Base-by-base conservation (phyloP, 2,113 vertebrate genomes). In the Tursiops truncatus region DNA sequence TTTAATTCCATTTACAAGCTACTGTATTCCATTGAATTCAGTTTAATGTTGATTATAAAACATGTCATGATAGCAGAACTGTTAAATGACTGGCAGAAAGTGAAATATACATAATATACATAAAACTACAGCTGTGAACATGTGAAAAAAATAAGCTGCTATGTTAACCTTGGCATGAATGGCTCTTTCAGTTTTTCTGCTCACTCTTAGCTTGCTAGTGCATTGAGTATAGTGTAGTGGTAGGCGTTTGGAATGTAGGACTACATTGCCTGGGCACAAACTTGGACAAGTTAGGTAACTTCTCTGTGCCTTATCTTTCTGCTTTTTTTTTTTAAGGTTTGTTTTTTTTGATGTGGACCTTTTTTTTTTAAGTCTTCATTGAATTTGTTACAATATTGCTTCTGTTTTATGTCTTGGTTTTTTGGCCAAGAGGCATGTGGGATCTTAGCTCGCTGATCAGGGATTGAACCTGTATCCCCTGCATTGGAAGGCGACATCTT, bases 1-100 rank as follows among this genome's bases (percentile, higher is more conserved):
- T 85, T 85, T 89, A 81, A 47, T 92, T 94, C 11, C 21, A 31
- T 85, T 96, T 79, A 83, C 12, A 80, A 25, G 91, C 38, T 84
- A 38, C 58, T 13, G 0, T 62, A 73, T 86, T 92, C 84, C 47
- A 74, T 10, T 94, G 83, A 92, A 25, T 94, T 33, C 33, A 56
- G 47, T 65, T 88, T 84, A 79, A 50, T 95, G 2, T 67, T 68
- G 62, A n/a, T 95, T 88, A 9, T 89, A 50, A 74, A 95, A 67
- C 17, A 44, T n/a, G 31, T 28, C 17, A 13, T 89, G 38, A 13
- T 47, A 67, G n/a, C 26, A 73, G 63, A 90, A 41, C 71, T 77
- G 36, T 17, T 36, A 53, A 53, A 4, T 84, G 14, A 36, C 65
- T 84, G 50, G 33, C 36, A 88, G 10, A 73, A 79, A 84, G 23